phyloP scores from a whole-genome alignment of 2,113 vertebrate species.

The Dipodomys merriami region DNA sequence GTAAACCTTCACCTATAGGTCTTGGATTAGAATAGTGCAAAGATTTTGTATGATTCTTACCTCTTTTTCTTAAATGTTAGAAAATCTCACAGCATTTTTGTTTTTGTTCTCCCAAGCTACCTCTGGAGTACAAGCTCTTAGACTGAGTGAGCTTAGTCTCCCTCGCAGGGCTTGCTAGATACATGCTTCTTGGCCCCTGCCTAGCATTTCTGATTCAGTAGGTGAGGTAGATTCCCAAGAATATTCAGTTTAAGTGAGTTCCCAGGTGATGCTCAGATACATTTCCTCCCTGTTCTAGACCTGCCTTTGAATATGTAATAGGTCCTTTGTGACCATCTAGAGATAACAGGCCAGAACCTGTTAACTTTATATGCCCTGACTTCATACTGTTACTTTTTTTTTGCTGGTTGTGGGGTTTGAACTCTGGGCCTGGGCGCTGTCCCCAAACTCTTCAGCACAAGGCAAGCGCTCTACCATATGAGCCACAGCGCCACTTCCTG shows the following conservation, averaged over 20 bases:
- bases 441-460: too few relatives aligned
- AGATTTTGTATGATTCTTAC: background rate
- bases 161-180: background rate
- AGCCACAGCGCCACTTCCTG: too few relatives aligned
- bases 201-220: background rate
- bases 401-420: too few relatives aligned
- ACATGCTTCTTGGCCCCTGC: background rate
- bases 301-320: background rate
- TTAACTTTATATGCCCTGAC: rapidly evolving
- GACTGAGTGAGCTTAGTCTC: background rate
- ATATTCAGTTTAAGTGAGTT: background rate
- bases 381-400: background rate
- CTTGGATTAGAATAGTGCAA: background rate
- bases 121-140: background rate
- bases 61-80: background rate
- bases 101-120: background rate
- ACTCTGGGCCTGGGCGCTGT: too few relatives aligned
- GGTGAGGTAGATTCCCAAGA: background rate
- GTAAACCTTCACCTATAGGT: rapidly evolving
- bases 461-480: too few relatives aligned
- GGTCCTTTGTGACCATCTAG: background rate
- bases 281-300: background rate
- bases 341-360: too few relatives aligned
- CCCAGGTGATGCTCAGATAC: background rate
- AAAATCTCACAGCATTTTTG: background rate